Conservation (phyloP, 2,113 vertebrate genomes). For the Ameiurus melas region DNA sequence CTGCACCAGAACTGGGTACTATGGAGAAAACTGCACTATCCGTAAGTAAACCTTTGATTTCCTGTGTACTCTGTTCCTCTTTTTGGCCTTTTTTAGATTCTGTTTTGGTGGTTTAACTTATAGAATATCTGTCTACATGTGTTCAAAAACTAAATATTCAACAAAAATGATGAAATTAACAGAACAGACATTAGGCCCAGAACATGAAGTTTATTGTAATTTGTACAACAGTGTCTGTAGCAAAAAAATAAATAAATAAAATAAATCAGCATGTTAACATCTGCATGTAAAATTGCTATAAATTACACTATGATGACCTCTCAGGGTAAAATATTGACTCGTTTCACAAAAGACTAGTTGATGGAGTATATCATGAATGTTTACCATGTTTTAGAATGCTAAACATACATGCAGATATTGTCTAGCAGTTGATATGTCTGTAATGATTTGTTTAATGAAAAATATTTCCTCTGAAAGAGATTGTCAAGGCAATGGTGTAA, state of each 20-base stretch:
- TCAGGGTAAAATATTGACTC: background rate
- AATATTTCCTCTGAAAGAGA: background rate
- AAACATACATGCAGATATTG: background rate
- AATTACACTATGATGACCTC: background rate
- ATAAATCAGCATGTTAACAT: background rate
- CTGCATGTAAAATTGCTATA: background rate
- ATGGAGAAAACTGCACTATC: conserved; percentile 83
- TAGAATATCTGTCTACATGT: background rate
- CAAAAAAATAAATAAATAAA: background rate
- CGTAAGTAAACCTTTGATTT: conserved; percentile 75
- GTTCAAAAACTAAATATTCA: background rate
- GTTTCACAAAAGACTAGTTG: background rate
- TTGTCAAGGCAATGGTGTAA: background rate
- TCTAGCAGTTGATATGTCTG: background rate
- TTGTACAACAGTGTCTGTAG: background rate
- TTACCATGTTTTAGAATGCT: background rate
- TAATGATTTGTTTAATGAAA: background rate
- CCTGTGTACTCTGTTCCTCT: background rate
- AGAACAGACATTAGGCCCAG: background rate
- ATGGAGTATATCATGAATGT: background rate
- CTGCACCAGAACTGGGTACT: conserved; percentile 87
- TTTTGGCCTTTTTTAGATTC: background rate
- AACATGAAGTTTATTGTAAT: background rate
- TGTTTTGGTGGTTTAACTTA: background rate
- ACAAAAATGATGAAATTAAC: background rate